phyloP scores from a whole-genome alignment of 2,888 invertebrate species.

The Ophion ventricosus region DNA sequence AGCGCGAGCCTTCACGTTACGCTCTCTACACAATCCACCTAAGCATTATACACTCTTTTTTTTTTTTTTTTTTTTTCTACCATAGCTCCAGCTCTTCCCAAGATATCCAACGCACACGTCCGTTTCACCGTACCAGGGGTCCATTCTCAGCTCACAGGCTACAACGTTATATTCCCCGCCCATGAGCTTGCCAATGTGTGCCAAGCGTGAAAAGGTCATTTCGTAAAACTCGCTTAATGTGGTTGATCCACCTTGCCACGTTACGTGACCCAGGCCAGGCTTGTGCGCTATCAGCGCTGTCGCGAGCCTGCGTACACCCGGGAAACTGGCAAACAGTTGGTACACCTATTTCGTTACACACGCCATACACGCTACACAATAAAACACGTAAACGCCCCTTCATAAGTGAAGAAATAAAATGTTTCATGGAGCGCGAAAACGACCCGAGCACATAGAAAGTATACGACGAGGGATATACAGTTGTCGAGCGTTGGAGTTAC shows the following conservation, averaged over 20 bases:
- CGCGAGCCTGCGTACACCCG: slow-evolving; percentile 32
- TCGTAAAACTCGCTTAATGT: slow-evolving; percentile 47
- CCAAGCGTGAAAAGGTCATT: slow-evolving; percentile 37
- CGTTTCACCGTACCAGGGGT: slow-evolving; percentile 12
- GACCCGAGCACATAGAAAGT: slow-evolving; percentile 43
- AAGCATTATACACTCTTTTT: slow-evolving; percentile 67
- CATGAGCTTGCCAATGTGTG: slow-evolving; percentile 38
- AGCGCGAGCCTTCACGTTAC: slow-evolving; percentile 81
- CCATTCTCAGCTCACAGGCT: slow-evolving; percentile 22
- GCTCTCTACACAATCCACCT: slow-evolving; percentile 78
- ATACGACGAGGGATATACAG: slow-evolving; percentile 28
- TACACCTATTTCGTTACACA: slow-evolving; percentile 30
- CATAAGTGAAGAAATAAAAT: slow-evolving; percentile 62
- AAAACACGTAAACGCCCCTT: slow-evolving; percentile 54
- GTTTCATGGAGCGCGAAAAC: slow-evolving; percentile 64
- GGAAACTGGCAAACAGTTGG: slow-evolving; percentile 21
- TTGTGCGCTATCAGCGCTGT: slow-evolving; percentile 61
- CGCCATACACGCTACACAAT: slow-evolving; percentile 43
- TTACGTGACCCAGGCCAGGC: slow-evolving; percentile 40
- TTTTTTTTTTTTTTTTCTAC: slow-evolving; percentile 10
- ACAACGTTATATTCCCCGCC: slow-evolving; percentile 34
- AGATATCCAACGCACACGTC: slow-evolving; percentile 29
- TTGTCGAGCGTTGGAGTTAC: slow-evolving; percentile 28
- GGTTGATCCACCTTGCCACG: slow-evolving; percentile 54
- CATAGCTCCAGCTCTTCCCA: slow-evolving; percentile 18